These are phyloP conservation scores for Leucoma salicis DNA, from an alignment of 2,888 invertebrate species.

Conservation along the genomic window DNA sequence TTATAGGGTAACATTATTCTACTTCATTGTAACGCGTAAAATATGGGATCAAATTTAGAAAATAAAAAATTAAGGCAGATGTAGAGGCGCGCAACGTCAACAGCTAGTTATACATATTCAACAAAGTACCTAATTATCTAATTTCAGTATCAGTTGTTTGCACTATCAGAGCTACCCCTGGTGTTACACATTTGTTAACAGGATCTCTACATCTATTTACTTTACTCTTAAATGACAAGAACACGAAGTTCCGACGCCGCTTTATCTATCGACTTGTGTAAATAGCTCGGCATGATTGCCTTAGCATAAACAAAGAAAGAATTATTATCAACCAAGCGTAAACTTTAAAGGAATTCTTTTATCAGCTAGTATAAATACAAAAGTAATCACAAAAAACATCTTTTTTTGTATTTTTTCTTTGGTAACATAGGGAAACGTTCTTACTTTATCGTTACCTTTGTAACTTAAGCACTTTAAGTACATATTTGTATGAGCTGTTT, in stretches of 20 bases:
- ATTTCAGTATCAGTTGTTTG: conserved; percentile 45
- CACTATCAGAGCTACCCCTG: conserved; percentile 51
- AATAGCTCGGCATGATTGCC: conserved; percentile 65
- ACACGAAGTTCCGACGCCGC: conserved; percentile 65
- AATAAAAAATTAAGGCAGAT: no score
- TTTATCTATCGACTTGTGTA: conserved; percentile 74
- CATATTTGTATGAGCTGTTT: no score
- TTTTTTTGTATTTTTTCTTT: neutral
- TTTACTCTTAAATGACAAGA: conserved; percentile 66
- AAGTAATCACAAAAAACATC: conserved; percentile 10
- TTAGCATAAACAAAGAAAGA: conserved; percentile 68
- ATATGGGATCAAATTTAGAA: no score
- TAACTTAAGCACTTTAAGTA: no score
- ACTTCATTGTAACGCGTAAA: no score
- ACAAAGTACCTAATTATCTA: conserved; percentile 19
- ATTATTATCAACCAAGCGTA: conserved; percentile 66
- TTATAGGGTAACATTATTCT: no score
- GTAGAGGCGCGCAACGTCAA: no score
- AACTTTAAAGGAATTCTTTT: conserved; percentile 62
- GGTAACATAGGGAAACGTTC: no score
- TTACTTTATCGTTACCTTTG: no score
- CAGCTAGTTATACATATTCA: conserved; percentile 23
- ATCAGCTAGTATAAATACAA: conserved; percentile 52
- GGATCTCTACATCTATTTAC: conserved; percentile 66
- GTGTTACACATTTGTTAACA: conserved; percentile 63